A percentile compares a stretch with the other conserved stretches of the same genome.
phyloP scores from a whole-genome alignment of 2,888 invertebrate species.

The Mechanitis messenoides region DNA sequence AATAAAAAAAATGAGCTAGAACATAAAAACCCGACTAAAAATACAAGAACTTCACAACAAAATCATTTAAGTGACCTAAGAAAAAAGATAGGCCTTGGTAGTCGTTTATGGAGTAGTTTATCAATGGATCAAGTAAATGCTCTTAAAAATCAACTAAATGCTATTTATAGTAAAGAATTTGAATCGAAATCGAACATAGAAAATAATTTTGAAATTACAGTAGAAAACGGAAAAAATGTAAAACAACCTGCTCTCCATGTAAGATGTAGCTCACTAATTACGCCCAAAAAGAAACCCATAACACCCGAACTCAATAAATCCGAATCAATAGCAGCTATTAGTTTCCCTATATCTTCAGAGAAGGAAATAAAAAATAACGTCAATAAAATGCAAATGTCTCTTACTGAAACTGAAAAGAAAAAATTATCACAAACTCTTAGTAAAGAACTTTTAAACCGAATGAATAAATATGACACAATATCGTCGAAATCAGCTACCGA shows the following conservation, averaged over 20 bases:
- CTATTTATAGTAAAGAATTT: slow-evolving; percentile 84
- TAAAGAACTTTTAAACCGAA: slow-evolving; percentile 82
- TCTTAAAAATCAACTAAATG: slow-evolving; percentile 86
- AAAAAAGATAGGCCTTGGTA: slow-evolving; percentile 80
- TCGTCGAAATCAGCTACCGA: slow-evolving; percentile 5
- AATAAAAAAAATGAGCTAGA: slow-evolving; percentile 74
- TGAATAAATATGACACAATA: slow-evolving; percentile 39
- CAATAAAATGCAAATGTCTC: slow-evolving; percentile 68
- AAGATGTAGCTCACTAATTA: slow-evolving; percentile 75
- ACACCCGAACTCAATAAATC: slow-evolving; percentile 68
- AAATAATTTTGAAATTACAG: slow-evolving; percentile 78
- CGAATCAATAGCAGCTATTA: slow-evolving; percentile 76
- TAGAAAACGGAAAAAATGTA: slow-evolving; percentile 57
- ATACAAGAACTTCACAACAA: slow-evolving; percentile 49
- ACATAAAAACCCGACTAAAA: slow-evolving; percentile 35
- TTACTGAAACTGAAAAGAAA: slow-evolving; percentile 83
- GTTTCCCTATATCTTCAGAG: slow-evolving; percentile 58
- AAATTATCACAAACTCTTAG: slow-evolving; percentile 83
- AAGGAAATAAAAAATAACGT: slow-evolving; percentile 70
- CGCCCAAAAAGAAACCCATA: slow-evolving; percentile 55
- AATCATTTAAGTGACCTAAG: slow-evolving; percentile 65
- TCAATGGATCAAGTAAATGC: slow-evolving; percentile 89
- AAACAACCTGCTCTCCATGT: slow-evolving; percentile 70
- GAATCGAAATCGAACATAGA: slow-evolving; percentile 59
- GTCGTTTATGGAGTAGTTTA: slow-evolving; percentile 87